These are phyloP conservation scores for Piprites chloris DNA, from an alignment of 2,113 vertebrate species.

Conservation along the genomic window DNA sequence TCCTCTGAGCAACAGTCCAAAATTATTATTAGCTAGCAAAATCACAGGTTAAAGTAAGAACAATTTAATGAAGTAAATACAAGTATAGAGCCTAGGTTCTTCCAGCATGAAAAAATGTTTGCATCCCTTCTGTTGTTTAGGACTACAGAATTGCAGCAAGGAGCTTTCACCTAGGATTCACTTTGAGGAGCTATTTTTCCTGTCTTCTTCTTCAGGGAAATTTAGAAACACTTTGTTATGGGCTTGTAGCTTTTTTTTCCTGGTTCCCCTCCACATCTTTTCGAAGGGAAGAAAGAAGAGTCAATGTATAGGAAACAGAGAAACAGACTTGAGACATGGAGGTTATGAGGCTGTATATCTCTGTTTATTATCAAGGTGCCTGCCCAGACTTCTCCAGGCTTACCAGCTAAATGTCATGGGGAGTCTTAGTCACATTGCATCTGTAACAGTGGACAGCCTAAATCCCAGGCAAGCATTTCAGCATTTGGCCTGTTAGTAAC, in stretches of 20 bases:
- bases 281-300: not conserved
- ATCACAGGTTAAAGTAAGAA: not conserved
- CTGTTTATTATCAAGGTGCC: not conserved
- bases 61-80: not conserved
- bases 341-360: not conserved
- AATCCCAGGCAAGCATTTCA: not conserved
- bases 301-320: not conserved
- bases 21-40: not conserved
- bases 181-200: not conserved
- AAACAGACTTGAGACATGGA: not conserved
- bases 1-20: not conserved
- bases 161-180: not conserved
- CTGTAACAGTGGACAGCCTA: not conserved
- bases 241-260: not conserved
- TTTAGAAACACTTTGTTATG: not conserved
- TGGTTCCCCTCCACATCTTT: not conserved
- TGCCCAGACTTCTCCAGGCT: not conserved
- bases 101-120: not conserved
- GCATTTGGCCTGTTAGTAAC: not conserved
- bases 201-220: not conserved
- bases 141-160: not conserved
- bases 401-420: not conserved
- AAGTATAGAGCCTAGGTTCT: not conserved
- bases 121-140: not conserved
- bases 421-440: not conserved